phyloP scores from a whole-genome alignment of 2,888 invertebrate species.

The Theretra japonica region DNA sequence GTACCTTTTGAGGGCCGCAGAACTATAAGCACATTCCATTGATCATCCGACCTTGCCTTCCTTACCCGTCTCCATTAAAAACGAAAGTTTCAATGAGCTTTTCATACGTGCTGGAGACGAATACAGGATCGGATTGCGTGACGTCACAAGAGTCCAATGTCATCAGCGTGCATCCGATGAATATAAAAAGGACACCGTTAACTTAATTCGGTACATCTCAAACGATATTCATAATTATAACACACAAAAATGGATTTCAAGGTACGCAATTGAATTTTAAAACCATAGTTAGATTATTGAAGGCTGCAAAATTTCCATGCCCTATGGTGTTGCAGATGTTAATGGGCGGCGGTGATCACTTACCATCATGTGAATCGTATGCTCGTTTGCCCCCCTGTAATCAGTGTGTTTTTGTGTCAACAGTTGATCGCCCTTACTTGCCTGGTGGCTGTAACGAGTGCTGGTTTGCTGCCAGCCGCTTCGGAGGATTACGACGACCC shows the following conservation, averaged over 20 bases:
- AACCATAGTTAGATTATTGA: not conserved
- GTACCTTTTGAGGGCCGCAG: slow-evolving; percentile 27
- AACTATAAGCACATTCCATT: slow-evolving; percentile 48
- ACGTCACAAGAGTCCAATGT: slow-evolving; percentile 64
- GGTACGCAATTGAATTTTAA: slow-evolving; percentile 47
- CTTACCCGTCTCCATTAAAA: slow-evolving; percentile 65
- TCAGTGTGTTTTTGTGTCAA: not conserved
- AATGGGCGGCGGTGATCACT: too few species aligned
- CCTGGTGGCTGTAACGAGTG: slow-evolving; percentile 58
- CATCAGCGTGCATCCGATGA: slow-evolving; percentile 53
- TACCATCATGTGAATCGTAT: too few species aligned
- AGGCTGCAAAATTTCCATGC: too few species aligned
- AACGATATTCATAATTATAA: slow-evolving; percentile 57
- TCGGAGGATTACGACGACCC: too few species aligned
- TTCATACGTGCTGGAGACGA: slow-evolving; percentile 56
- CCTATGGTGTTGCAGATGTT: too few species aligned
- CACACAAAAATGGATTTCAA: slow-evolving; percentile 72
- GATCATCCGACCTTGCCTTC: slow-evolving; percentile 66
- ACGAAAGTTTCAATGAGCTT: slow-evolving; percentile 72
- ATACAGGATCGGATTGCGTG: slow-evolving; percentile 56
- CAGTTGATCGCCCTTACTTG: slow-evolving; percentile 64
- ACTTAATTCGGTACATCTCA: slow-evolving; percentile 61
- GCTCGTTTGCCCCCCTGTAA: too few species aligned
- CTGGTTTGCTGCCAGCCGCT: slow-evolving; percentile 57
- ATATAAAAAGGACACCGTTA: slow-evolving; percentile 64